Evolutionary conservation across 2,797 vertebrate genomes (phyloP).

Genomic region (Paguma larvata): DNA sequence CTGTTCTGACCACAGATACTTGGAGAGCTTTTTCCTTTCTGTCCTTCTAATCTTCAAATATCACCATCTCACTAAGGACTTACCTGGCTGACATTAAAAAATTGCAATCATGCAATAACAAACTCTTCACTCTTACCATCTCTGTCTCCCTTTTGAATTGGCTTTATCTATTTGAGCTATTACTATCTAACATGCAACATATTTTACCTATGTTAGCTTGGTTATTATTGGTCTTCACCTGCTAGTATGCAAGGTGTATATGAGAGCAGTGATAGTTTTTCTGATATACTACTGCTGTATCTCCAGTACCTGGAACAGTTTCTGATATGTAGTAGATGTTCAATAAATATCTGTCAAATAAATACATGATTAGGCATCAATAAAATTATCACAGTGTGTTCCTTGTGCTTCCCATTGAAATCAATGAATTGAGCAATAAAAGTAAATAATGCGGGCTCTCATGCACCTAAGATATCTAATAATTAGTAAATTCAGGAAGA

Average conservation of each 20-base stretch:
- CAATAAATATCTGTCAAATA: constrained; percentile 18
- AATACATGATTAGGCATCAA: background rate
- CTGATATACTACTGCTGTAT: background rate
- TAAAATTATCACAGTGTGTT: background rate
- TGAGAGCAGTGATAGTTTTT: background rate
- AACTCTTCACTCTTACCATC: background rate
- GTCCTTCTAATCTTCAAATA: background rate
- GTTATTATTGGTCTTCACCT: background rate
- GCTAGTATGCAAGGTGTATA: background rate
- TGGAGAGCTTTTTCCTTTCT: background rate
- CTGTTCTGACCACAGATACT: background rate
- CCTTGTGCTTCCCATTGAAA: background rate
- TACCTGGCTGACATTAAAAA: background rate
- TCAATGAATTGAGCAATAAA: background rate
- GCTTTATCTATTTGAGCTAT: constrained; percentile 14
- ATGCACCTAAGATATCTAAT: background rate
- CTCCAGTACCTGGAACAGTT: background rate
- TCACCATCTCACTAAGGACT: background rate
- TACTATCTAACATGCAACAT: background rate
- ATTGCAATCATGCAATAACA: background rate
- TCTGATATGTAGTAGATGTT: background rate
- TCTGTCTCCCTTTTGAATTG: background rate
- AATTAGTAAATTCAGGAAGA: background rate
- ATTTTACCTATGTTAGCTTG: background rate
- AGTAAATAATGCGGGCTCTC: background rate